Conservation (phyloP, 2,113 vertebrate genomes). For the Bagarius yarrelli region DNA sequence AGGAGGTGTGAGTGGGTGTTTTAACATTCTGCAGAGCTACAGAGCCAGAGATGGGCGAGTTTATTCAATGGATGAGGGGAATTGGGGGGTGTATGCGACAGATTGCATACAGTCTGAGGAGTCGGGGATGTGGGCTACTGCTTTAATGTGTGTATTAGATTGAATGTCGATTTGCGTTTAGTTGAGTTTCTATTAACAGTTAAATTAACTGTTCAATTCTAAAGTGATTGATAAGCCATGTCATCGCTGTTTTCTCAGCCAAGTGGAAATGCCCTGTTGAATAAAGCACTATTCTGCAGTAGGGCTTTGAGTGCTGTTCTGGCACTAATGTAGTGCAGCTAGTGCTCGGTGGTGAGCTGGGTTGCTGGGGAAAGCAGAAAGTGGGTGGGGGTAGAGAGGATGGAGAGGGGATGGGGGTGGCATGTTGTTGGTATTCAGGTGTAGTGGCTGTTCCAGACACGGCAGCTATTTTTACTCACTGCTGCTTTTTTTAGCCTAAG, state of each 20-base stretch:
- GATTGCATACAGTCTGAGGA: conserved; percentile 64
- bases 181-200: not conserved
- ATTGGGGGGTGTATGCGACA: conserved; percentile 59
- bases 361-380: conserved; percentile 47
- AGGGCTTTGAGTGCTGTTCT: conserved; percentile 23
- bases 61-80: conserved; percentile 41
- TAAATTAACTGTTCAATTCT: not conserved
- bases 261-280: conserved; percentile 30
- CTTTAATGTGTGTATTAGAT: conserved; percentile 51
- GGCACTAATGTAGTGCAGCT: conserved; percentile 19
- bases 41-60: conserved; percentile 37
- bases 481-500: conserved; percentile 79
- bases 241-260: not conserved
- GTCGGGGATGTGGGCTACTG: conserved; percentile 59
- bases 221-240: not conserved
- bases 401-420: conserved; percentile 45
- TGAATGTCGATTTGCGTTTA: not conserved
- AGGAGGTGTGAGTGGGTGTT: conserved; percentile 48
- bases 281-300: conserved; percentile 35
- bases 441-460: conserved; percentile 87
- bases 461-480: conserved; percentile 93
- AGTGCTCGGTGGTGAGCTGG: conserved; percentile 45
- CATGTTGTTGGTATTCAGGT: conserved; percentile 89
- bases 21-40: conserved; percentile 54
- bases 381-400: conserved; percentile 56